phyloP scores from a whole-genome alignment of 2,113 vertebrate genomes.

The Aplodontia rufa region DNA sequence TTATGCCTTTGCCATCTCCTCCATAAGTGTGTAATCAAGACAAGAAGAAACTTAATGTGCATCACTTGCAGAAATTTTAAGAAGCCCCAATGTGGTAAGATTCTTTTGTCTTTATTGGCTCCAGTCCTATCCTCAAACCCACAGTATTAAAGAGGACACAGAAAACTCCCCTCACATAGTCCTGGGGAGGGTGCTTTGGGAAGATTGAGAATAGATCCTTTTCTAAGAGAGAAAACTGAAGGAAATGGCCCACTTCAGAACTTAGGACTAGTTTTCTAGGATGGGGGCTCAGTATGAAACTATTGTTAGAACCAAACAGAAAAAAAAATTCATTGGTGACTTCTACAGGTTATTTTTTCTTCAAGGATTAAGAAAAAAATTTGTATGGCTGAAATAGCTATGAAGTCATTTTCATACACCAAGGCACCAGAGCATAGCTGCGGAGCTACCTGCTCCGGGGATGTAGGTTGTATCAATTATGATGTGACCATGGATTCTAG shows the following conservation, averaged over 20 bases:
- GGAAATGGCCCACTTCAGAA: background rate
- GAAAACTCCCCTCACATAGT: no score
- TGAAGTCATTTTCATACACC: background rate
- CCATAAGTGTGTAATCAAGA: background rate
- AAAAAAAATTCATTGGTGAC: background rate
- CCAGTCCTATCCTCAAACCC: background rate
- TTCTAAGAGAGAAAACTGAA: background rate
- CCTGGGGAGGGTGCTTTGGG: no score
- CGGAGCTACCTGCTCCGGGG: background rate
- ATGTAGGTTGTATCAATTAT: no score
- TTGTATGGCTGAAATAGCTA: background rate
- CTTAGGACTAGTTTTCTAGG: background rate
- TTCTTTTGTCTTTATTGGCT: background rate
- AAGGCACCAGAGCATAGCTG: background rate
- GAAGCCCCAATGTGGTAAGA: background rate
- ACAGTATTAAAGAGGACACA: background rate
- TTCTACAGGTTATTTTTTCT: no score
- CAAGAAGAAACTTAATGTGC: background rate
- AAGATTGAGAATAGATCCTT: background rate
- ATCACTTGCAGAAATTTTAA: background rate
- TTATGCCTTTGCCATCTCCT: background rate
- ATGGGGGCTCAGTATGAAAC: background rate
- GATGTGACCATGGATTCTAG: background rate
- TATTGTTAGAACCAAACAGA: background rate
- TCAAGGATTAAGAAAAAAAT: background rate